Percentiles rank a stretch among this genome's conserved stretches.
Conservation (phyloP, 2,797 vertebrate species). For the Simalia tracyae region DNA sequence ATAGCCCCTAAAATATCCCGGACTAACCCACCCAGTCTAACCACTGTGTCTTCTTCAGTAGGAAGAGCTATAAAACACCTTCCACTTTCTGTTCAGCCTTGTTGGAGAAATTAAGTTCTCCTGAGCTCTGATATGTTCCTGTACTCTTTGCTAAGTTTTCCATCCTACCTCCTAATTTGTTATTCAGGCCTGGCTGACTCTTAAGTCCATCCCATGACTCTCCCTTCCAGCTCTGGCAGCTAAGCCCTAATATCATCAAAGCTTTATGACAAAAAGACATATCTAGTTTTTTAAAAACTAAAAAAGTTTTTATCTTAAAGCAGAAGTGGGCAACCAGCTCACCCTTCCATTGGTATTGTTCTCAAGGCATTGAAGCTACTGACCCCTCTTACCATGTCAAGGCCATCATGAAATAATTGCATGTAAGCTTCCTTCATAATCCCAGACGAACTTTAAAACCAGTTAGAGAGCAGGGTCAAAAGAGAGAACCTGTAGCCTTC, state of each 20-base stretch:
- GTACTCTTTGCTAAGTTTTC: not conserved
- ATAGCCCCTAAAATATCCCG: not conserved
- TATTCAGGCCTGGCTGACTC: not conserved
- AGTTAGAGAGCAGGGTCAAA: not conserved
- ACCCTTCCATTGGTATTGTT: not conserved
- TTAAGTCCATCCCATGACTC: not conserved
- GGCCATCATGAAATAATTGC: not conserved
- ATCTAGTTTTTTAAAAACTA: not conserved
- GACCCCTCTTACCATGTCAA: not conserved
- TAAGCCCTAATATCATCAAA: not conserved
- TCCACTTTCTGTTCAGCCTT: not conserved
- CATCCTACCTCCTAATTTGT: not conserved
- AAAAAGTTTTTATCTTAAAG: constrained; percentile 4
- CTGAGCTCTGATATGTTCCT: not conserved
- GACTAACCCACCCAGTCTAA: not conserved
- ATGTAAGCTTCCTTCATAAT: not conserved
- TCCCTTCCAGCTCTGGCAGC: not conserved
- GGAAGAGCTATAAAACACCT: not conserved
- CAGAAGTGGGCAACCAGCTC: not conserved
- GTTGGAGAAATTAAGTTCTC: not conserved
- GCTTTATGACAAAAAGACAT: not conserved
- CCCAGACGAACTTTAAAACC: not conserved
- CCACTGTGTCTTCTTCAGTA: not conserved
- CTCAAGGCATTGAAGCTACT: not conserved
- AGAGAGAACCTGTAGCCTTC: not conserved